Base-by-base conservation (phyloP, 2,797 vertebrate genomes). In the Oryzias dopingdopingensis region DNA sequence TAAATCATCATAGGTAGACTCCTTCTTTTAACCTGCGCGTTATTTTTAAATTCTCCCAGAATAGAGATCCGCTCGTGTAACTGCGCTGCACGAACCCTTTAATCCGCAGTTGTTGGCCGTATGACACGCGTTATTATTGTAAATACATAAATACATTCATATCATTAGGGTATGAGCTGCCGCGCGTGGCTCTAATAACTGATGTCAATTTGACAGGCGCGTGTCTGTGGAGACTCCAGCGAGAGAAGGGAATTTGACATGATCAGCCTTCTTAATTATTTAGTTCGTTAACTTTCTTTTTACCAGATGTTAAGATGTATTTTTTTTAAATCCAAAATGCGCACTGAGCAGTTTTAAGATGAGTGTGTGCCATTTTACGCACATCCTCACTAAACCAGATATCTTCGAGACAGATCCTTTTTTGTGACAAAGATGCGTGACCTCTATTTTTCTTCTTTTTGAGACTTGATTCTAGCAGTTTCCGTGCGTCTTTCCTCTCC, bases 401-500 rank as follows among this genome's bases (percentile, higher is more conserved):
- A 77, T 56, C 16, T 14, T 26, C 23, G 49, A 17, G 44, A 52
- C 26, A 44, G 46, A 24, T 56, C 23, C 42, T 65, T 41, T 57
- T 56, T 23, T 61, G 62, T 41, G 58, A 62, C 56, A 49, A 49
- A 49, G 51, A 67, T 79, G 7, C 6, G 7, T 32, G 7, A 32
- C 29, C 2, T 32, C 7, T 32, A 32, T 32, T 37, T 12, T 37
- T 3, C 3, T 13, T 37, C 2, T 37, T 37, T 12, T 37, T 12
- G 10, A 37, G 32, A 37, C 32, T 37, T 13, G 12, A 37, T 76
- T 59, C 32, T 72, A 79, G 67, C 75, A 80, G 64, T 87, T 87
- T 93, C 93, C 89, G 95, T 96, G 94, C 93, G 89, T 92, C 86
- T 87, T 74, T 86, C 88, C 80, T 72, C 86, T 82, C 20, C 20